Conservation (phyloP, 2,113 vertebrate species). For the Psittacula cyanocephala region DNA sequence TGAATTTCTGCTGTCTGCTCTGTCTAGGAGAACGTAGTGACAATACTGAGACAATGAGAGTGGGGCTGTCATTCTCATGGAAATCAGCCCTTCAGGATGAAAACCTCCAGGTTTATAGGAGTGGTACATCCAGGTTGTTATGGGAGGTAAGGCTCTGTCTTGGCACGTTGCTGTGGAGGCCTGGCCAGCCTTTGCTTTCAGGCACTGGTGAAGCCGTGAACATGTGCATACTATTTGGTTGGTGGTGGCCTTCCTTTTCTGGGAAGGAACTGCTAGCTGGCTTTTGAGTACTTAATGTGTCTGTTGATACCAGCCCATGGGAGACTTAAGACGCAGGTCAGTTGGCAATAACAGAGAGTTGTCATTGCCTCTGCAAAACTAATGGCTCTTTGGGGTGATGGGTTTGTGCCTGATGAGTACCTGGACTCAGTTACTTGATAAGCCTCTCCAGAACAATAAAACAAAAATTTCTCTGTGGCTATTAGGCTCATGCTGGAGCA, state of each 20-base stretch:
- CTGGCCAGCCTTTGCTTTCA: neutral
- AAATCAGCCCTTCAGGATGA: neutral
- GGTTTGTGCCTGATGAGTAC: neutral
- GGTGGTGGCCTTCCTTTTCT: neutral
- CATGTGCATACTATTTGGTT: fast-evolving
- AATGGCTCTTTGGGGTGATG: neutral
- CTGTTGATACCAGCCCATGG: neutral
- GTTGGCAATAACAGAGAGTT: neutral
- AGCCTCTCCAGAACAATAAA: neutral
- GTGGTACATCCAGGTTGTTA: neutral
- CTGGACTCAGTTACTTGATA: neutral
- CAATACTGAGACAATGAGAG: neutral
- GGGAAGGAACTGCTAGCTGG: neutral
- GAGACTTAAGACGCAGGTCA: neutral
- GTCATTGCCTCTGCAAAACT: neutral
- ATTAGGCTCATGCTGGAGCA: fast-evolving
- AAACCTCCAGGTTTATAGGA: neutral
- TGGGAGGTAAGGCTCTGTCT: neutral
- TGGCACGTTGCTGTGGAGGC: neutral
- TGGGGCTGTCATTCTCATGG: neutral
- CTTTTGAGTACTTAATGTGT: neutral
- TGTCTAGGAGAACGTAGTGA: neutral
- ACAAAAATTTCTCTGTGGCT: neutral
- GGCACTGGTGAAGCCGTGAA: neutral
- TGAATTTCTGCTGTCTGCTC: neutral